Percentiles rank a stretch among this genome's conserved stretches.
These are phyloP conservation scores for Heliconius sara DNA, from an alignment of 2,888 invertebrate species.

Conservation along the genomic window DNA sequence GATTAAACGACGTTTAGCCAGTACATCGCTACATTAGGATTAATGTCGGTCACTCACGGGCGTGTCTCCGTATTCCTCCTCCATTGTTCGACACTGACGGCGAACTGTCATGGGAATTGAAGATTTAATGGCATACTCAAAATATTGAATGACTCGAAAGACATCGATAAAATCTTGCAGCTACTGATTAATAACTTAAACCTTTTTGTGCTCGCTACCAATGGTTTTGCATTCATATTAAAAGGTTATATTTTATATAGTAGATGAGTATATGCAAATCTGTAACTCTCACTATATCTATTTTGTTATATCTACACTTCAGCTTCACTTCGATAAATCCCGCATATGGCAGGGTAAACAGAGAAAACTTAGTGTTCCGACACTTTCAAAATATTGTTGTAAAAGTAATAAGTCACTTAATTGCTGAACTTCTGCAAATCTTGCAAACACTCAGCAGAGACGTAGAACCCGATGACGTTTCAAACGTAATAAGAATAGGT, in stretches of 20 bases:
- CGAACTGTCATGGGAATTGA: slow-evolving; percentile 61
- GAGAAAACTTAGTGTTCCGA: too few species aligned
- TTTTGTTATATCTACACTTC: background rate
- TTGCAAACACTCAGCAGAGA: background rate
- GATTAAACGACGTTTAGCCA: slow-evolving; percentile 80
- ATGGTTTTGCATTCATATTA: slow-evolving; percentile 38
- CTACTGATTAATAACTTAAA: slow-evolving; percentile 46
- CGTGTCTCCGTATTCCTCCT: slow-evolving; percentile 52
- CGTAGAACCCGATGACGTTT: background rate
- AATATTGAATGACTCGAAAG: slow-evolving; percentile 45
- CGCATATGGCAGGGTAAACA: too few species aligned
- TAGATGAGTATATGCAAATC: background rate
- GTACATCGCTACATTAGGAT: slow-evolving; percentile 80
- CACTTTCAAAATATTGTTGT: too few species aligned
- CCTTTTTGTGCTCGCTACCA: slow-evolving; percentile 43
- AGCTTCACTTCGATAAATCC: too few species aligned
- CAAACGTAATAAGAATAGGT: too few species aligned
- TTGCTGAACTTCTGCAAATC: too few species aligned
- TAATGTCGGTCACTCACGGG: slow-evolving; percentile 78
- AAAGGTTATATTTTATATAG: slow-evolving; percentile 10
- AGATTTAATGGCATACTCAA: slow-evolving; percentile 45
- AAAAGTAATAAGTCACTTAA: too few species aligned
- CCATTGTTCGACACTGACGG: slow-evolving; percentile 59
- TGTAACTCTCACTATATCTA: background rate
- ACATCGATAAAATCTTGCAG: slow-evolving; percentile 42